Evolutionary conservation across 2,888 invertebrate genomes (phyloP), one percentile per base, ranked within the genome.

Genomic region (Pristionchus entomophagus): DNA sequence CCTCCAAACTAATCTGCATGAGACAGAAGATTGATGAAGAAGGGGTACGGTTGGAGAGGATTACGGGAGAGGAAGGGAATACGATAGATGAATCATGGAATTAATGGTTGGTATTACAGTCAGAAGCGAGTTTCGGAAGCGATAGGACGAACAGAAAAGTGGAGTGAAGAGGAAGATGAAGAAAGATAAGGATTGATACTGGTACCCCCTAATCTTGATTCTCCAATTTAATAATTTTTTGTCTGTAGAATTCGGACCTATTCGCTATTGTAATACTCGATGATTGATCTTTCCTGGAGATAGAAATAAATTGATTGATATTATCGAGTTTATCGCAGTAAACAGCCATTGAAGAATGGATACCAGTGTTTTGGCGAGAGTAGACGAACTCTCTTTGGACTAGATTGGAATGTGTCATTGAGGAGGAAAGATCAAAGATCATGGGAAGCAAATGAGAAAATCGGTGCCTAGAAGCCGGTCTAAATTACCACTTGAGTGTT

Each of bases 401-500:
- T 77, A 77, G 77, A 77, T 2, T 10, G 26, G n/a, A 45, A 29
- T 29, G 41, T 19, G 51, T 51, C 32, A 80, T 12, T 80, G 78
- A 80, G 78, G 17, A 8, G 29, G 32, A 51, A 80, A 80, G 78
- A 51, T 80, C 78, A 80, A 80, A 80, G 78, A 80, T 80, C 78
- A 80, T 32, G 22, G 78, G 51, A 51, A 51, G 73, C 73, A 26
- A 73, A 10, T 69, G 65, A 10, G 19, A 38, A 8, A 59, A 59
- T 59, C 65, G 26, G 65, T 35, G n/a, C 41, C 8, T 80, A 26
- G 35, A n/a, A 0, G 19, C 51, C 65, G 14, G 29, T 65, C 35
- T 65, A n/a, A 14, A 80, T 49, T 22, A 84, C 83, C 83, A 84
- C 49, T 84, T 84, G 83, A 84, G 49, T n/a, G 65, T 19, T 49